A percentile compares a stretch with the other conserved stretches of the same genome.
These are phyloP conservation scores for Leucoraja erinaceus DNA, from an alignment of 2,113 vertebrate genomes.

Conservation along the genomic window DNA sequence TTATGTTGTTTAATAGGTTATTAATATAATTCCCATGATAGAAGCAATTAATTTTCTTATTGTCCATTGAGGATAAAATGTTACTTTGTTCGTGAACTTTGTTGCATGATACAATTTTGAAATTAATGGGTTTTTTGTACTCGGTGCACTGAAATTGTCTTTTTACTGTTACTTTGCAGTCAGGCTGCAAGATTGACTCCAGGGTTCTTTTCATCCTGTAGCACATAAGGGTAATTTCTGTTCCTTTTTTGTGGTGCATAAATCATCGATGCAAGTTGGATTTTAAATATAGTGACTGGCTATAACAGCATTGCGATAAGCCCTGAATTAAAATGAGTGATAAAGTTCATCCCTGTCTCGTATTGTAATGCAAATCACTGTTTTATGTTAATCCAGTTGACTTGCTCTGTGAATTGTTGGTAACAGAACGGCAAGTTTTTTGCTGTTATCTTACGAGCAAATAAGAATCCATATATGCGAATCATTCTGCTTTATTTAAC, in stretches of 20 bases:
- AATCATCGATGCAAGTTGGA: background rate
- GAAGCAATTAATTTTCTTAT: background rate
- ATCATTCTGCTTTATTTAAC: background rate
- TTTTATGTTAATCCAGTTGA: conserved; percentile 26
- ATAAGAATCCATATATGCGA: background rate
- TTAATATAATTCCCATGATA: background rate
- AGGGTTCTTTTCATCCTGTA: background rate
- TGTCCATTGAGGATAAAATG: background rate
- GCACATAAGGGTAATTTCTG: background rate
- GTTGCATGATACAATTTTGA: background rate
- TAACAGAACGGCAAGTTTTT: background rate
- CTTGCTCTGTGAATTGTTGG: conserved; percentile 19
- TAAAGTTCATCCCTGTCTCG: conserved; percentile 11
- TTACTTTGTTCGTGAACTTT: background rate
- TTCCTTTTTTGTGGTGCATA: background rate
- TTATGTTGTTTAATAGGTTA: background rate
- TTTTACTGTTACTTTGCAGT: background rate
- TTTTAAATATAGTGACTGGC: background rate
- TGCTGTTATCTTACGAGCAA: conserved; percentile 6
- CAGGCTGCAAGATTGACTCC: background rate
- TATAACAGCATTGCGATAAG: background rate
- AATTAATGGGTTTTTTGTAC: background rate
- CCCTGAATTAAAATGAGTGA: background rate
- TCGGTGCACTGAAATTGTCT: background rate
- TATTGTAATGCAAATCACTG: background rate